phyloP scores from a whole-genome alignment of 2,113 vertebrate species.

The Siniperca chuatsi region DNA sequence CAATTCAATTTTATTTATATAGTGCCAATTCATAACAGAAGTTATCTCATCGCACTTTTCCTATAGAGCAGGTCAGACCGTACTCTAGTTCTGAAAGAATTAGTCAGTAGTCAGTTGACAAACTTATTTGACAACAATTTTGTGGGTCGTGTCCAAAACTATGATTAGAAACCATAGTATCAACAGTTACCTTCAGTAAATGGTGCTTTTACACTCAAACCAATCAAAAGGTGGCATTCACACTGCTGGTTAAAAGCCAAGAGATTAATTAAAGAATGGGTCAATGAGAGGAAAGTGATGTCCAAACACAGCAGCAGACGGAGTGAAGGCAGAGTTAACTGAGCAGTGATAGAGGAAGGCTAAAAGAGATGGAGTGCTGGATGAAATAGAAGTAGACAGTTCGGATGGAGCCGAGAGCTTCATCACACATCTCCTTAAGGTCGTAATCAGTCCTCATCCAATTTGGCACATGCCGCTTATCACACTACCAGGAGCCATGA shows the following conservation, averaged over 20 bases:
- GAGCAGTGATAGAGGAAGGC: conserved; percentile 43
- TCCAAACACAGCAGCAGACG: conserved; percentile 14
- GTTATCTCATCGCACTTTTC: too few species aligned
- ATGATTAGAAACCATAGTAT: neutral
- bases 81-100: neutral
- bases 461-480: conserved; percentile 76
- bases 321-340: conserved; percentile 24
- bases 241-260: neutral
- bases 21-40: too few species aligned
- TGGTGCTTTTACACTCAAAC: neutral
- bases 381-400: conserved; percentile 54
- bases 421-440: conserved; percentile 69
- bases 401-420: conserved; percentile 53
- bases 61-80: too few species aligned
- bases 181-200: neutral
- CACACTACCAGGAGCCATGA: conserved; percentile 75
- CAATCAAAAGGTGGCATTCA: neutral
- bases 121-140: too few species aligned
- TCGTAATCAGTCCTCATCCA: conserved; percentile 77
- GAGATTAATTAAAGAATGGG: neutral
- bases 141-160: neutral
- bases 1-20: too few species aligned
- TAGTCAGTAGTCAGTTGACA: too few species aligned
- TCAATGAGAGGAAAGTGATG: neutral
- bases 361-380: conserved; percentile 49